Base-by-base conservation (phyloP, 2,797 vertebrate genomes). In the Echiichthys vipera region DNA sequence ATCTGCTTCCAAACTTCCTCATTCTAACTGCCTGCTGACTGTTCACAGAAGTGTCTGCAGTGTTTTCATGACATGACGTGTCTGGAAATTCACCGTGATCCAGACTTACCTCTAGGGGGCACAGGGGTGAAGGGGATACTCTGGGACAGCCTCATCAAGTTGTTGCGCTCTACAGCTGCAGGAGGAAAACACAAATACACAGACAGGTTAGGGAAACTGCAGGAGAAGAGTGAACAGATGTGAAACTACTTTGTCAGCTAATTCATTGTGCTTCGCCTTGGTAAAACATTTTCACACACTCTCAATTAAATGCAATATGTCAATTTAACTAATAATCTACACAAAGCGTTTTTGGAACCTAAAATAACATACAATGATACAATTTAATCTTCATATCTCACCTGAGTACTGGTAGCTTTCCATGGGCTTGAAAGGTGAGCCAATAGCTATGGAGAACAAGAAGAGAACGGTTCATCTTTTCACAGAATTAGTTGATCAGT, bases 51-150 rank as follows among this genome's bases (percentile, higher is more conserved):
- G 3, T 1, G n/a, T 50, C 18, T 9, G 46, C 8, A 0, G 39
- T 11, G 13, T 65, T 65, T 46, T 53, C 22, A 42, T 49, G 43
- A 61, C 0, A 1, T 1, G 22, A 62, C 55, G 1, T 0, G 20
- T 17, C 18, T 2, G 25, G 34, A 20, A 30, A 24, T 2, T 22
- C 4, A 5, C 27, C 0, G 5, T n/a, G 58, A 12, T 3, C 30
- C 27, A 15, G 24, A 86, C 94, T 94, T 94, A 99, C 98, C 98
- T 97, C 96, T 96, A 75, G 96, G 97, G 90, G 97, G 98, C 83
- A 99, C 97, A 12, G 98, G 98, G 76, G 97, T 99, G 93, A 99
- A 99, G 20, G 97, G 97, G 90, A 99, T 99, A 76, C 96, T 99
- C 92, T 98, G 98, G 40, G 98, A 98, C 83, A 99, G 93, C 83